Conservation (phyloP, 2,113 vertebrate genomes). For the Scatophagus argus region DNA sequence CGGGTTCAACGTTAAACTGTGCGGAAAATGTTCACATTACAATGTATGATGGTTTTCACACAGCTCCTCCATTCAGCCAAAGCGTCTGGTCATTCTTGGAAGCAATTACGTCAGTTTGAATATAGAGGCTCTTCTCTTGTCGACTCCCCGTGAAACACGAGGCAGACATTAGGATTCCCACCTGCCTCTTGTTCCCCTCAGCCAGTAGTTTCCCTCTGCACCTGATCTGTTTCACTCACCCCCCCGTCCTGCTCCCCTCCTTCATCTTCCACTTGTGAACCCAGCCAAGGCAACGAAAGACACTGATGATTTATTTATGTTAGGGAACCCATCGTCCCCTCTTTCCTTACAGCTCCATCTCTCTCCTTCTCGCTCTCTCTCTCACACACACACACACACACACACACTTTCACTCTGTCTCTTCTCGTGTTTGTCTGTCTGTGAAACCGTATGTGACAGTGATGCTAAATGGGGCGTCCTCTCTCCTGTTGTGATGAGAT, state of each 20-base stretch:
- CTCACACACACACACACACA: neutral
- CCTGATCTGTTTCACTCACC: conserved; percentile 24
- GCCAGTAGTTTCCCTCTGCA: conserved; percentile 31
- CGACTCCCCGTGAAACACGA: conserved; percentile 22
- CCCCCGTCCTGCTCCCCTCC: conserved; percentile 21
- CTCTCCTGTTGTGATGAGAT: conserved; percentile 62
- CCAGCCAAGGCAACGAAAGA: conserved; percentile 44
- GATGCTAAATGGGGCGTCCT: conserved; percentile 70
- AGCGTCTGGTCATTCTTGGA: conserved; percentile 33
- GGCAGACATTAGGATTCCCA: conserved; percentile 60
- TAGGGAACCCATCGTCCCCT: conserved; percentile 48
- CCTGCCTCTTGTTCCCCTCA: conserved; percentile 44
- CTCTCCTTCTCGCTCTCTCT: neutral
- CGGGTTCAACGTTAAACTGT: neutral
- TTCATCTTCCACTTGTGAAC: conserved; percentile 62
- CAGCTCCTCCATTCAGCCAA: neutral
- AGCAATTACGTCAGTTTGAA: conserved; percentile 35
- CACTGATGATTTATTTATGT: conserved; percentile 74
- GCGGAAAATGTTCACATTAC: neutral
- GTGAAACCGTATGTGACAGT: conserved; percentile 71
- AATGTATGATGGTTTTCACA: neutral
- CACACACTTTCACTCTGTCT: conserved; percentile 32
- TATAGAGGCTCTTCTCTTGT: conserved; percentile 23
- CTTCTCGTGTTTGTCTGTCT: conserved; percentile 57
- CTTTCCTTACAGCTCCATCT: conserved; percentile 11